Base-by-base conservation (phyloP, 2,113 vertebrate genomes). In the Ranitomeya imitator region DNA sequence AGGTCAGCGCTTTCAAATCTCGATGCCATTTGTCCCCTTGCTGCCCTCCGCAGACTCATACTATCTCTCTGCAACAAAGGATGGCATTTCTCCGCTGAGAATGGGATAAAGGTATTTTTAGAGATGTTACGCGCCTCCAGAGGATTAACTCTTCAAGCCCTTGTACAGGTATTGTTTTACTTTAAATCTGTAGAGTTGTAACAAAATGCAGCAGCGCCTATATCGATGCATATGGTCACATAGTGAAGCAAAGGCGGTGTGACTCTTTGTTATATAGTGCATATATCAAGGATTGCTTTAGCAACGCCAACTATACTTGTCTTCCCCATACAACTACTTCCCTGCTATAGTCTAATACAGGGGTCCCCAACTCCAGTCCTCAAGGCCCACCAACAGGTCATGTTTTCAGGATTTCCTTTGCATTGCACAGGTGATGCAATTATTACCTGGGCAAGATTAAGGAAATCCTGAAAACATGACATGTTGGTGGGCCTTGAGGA, bases 1-100 rank as follows among this genome's bases (percentile, higher is more conserved):
- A 89, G 87, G 87, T 89, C 87, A 89, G 73, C 59, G 82, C 87
- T 89, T 89, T 89, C 81, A 89, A 85, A 85, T 89, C 87, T 61
- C 61, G 19, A 69, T 85, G 87, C 87, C 82, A 89, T 89, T 89
- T 89, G 69, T 89, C 87, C 87, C 81, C 52, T 84, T 23, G n/a
- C 59, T 89, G 79, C 87, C 87, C 87, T 89, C 73, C 79, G 51
- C 61, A 89, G 61, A 85, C 71, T 89, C 81, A 79, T 89, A 52
- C 82, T 79, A 83, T 82, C 73, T 69, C 71, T 67, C 51, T 79
- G 23, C 79, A 89, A 89, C 87, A 89, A 89, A 89, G 76, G 87
- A 89, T 89, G 87, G 81, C 87, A 89, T 89, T 89, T 88, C 82
- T 84, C 51, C 59, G 7, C 54, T 45, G 73, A 83, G 71, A 83